These are phyloP conservation scores for Campylomormyrus tamandua DNA, from an alignment of 2,113 vertebrate genomes.

Conservation along the genomic window DNA sequence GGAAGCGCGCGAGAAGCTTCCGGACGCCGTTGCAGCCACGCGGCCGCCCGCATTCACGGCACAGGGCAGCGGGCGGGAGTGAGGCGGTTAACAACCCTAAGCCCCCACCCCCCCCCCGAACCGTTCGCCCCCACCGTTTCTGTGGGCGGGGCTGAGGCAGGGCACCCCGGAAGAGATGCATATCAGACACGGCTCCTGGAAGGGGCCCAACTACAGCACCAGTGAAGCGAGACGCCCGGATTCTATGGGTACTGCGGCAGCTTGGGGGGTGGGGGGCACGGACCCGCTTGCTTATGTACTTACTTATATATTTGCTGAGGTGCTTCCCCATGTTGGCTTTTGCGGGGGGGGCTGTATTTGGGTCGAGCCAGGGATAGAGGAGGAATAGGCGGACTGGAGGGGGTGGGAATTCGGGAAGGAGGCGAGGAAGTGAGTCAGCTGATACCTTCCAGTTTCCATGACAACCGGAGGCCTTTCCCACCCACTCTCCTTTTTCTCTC, in stretches of 20 bases:
- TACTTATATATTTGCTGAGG: not conserved
- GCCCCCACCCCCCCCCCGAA: not conserved
- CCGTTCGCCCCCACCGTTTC: too few relatives aligned
- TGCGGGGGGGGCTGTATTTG: not conserved
- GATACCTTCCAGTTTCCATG: slow-evolving; percentile 70
- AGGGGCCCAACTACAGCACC: not conserved
- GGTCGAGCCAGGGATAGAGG: slow-evolving; percentile 15
- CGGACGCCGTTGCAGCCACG: not conserved
- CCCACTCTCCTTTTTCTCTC: slow-evolving; percentile 45
- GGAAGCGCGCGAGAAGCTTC: not conserved
- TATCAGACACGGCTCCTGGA: not conserved
- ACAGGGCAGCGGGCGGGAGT: not conserved
- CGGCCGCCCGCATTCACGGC: not conserved
- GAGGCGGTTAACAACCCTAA: not conserved
- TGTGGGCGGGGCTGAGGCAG: not conserved
- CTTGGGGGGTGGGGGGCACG: not conserved
- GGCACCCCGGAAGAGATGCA: not conserved
- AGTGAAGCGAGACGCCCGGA: not conserved
- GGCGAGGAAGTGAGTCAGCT: slow-evolving; percentile 58
- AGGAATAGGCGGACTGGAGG: slow-evolving; percentile 30
- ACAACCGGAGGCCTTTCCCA: slow-evolving; percentile 61
- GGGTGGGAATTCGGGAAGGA: slow-evolving; percentile 38
- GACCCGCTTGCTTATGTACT: not conserved
- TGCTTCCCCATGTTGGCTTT: not conserved
- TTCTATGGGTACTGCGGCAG: not conserved